phyloP scores from a whole-genome alignment of 2,797 vertebrate species.

The Brotogeris chrysoptera region DNA sequence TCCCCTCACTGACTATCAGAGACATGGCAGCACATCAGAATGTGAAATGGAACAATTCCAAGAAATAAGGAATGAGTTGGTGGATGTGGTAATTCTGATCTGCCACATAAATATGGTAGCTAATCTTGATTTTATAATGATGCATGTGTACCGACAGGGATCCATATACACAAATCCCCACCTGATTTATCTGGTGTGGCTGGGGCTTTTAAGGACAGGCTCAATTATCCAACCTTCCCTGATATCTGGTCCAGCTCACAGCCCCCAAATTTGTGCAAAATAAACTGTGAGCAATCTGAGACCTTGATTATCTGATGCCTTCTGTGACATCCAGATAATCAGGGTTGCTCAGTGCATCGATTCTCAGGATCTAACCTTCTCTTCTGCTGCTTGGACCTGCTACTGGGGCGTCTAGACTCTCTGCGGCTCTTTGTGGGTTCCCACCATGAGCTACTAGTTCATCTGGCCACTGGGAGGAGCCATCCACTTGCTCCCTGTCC shows the following conservation, averaged over 20 bases:
- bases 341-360: not conserved
- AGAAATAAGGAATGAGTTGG: constrained; percentile 37
- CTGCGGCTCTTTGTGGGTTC: constrained; percentile 72
- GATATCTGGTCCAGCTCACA: not conserved
- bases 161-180: not conserved
- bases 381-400: constrained; percentile 85
- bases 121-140: constrained; percentile 6
- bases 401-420: constrained; percentile 78
- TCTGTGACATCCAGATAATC: constrained; percentile 51
- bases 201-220: not conserved
- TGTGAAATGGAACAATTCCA: constrained; percentile 26
- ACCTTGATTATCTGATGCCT: constrained; percentile 47
- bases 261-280: not conserved
- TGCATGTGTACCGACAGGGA: not conserved
- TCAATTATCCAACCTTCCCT: constrained; percentile 28
- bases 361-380: constrained; percentile 85
- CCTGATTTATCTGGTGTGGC: not conserved
- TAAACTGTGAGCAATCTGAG: not conserved
- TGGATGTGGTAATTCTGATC: constrained; percentile 19
- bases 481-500: constrained; percentile 76
- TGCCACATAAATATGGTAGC: not conserved
- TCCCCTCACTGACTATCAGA: not conserved
- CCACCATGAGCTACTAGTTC: constrained; percentile 73
- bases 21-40: not conserved
- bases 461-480: constrained; percentile 74